Evolutionary conservation across 2,797 vertebrate genomes (phyloP).

Genomic region (Anguilla obscura): DNA sequence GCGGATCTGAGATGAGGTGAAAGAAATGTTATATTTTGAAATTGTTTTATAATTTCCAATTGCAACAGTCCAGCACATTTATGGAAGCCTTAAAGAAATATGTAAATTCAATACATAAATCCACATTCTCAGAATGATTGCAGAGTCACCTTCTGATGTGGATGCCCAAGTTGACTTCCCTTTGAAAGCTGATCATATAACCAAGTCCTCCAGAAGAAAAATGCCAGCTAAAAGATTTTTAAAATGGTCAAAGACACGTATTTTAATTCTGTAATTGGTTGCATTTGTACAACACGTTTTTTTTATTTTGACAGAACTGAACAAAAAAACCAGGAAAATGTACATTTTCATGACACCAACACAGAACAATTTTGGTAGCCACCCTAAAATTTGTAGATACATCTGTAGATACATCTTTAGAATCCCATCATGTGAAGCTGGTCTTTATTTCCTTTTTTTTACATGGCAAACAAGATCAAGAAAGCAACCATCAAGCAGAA

Average conservation of each 20-base stretch:
- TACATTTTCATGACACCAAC: conserved; percentile 87
- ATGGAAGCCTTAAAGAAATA: background rate
- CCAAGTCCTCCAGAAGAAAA: background rate
- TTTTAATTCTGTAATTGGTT: conserved; percentile 77
- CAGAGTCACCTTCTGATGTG: background rate
- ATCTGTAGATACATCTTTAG: conserved; percentile 72
- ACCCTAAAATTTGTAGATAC: conserved; percentile 91
- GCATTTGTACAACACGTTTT: conserved; percentile 77
- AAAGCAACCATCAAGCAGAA: conserved; percentile 99
- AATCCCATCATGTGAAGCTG: conserved; percentile 71
- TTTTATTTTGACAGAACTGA: conserved; percentile 77
- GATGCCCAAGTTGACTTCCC: background rate
- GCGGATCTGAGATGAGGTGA: background rate
- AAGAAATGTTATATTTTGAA: background rate
- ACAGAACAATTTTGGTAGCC: conserved; percentile 84
- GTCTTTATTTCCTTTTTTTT: conserved; percentile 68
- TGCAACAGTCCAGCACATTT: background rate
- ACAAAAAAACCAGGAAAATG: conserved; percentile 82
- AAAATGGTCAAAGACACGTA: conserved; percentile 77
- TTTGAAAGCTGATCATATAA: background rate
- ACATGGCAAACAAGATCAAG: conserved; percentile 99
- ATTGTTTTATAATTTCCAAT: background rate
- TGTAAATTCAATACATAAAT: background rate
- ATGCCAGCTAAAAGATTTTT: conserved; percentile 59
- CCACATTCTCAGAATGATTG: background rate